phyloP scores from a whole-genome alignment of 2,113 vertebrate genomes.

The Alces alces region DNA sequence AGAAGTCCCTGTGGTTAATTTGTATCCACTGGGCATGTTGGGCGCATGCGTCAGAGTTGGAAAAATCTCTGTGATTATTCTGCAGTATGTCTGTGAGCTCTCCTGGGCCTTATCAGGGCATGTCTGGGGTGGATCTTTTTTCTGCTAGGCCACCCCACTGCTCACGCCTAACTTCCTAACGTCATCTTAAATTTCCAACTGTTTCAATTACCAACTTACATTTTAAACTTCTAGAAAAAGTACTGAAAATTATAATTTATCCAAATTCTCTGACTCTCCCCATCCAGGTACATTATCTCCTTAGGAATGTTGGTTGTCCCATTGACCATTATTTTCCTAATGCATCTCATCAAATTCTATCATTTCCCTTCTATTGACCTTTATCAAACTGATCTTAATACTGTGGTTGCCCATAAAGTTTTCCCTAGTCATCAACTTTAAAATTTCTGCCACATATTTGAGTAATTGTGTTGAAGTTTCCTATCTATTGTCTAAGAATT shows the following conservation, averaged over 20 bases:
- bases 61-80: neutral
- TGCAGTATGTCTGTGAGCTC: neutral
- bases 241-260: neutral
- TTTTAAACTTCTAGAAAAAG: neutral
- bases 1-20: neutral
- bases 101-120: neutral
- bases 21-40: neutral
- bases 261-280: neutral
- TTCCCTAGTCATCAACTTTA: neutral
- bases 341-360: neutral
- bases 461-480: neutral
- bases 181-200: neutral
- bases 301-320: neutral
- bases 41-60: neutral
- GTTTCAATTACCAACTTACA: neutral
- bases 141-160: neutral
- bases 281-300: neutral
- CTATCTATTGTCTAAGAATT: neutral
- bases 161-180: neutral
- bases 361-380: neutral
- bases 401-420: neutral
- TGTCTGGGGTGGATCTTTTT: neutral
- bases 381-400: neutral
- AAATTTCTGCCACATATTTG: neutral
- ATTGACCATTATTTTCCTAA: neutral